Base-by-base conservation (phyloP, 2,888 invertebrate species). In the Onthophagus sagittarius region DNA sequence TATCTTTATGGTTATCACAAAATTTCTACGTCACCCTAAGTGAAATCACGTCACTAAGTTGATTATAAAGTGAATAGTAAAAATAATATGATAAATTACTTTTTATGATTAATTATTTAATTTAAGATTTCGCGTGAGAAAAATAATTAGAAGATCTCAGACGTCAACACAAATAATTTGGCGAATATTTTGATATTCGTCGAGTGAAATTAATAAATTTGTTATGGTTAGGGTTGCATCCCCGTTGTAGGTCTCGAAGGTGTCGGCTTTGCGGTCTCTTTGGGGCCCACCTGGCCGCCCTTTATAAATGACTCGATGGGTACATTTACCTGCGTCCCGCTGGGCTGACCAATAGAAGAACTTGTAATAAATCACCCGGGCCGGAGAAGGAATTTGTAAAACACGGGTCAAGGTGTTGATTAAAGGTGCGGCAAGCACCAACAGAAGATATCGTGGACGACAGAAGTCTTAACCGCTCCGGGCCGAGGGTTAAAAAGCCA, bases 311-410 rank as follows among this genome's bases (percentile, higher is more conserved):
- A 79, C 79, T 79, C 79, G 79, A 79, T 80, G 80, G 79, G 80
- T 79, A 81, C 80, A 81, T 82, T 82, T 82, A 82, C 81, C 81
- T 81, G 81, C 78, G 78, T 75, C 81, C 83, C 80, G 82, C 81
- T 81, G 83, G 76, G 84, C 82, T 80, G 82, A 82, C 84, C 84
- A 84, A 85, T 84, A 82, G 83, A 81, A 81, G 80, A 82, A 78
- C 81, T 82, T 77, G 78, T 84, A 85, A 85, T 85, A 85, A 85
- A 85, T 85, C 85, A 85, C 83, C 82, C 79, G 78, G 81, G 82
- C 82, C 83, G 80, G 83, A 82, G 83, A 83, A 81, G 81, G 83
- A 83, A 84, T 83, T 83, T 83, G 83, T 83, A 83, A 83, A 84
- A 84, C 82, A 83, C 83, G 82, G 82, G 82, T 82, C 82, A 83